Percentiles rank a stretch among this genome's conserved stretches.
Evolutionary conservation across 1,140 invertebrate genomes (phyloP).

Genomic region (Drosophila nebulosa): DNA sequence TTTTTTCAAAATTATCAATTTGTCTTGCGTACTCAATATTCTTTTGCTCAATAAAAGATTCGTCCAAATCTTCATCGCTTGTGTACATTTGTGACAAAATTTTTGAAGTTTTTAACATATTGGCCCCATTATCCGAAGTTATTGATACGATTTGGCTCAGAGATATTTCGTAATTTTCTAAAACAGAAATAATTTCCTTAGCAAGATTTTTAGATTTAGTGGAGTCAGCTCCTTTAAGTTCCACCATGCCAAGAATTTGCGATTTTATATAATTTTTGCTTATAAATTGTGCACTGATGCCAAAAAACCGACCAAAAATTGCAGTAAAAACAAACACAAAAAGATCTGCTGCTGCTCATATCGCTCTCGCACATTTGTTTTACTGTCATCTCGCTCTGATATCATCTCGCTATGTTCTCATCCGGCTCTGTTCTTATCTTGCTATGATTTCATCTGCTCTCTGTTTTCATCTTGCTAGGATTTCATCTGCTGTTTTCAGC

Average conservation of each 20-base stretch:
- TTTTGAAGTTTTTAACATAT: not conserved
- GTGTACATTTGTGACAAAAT: constrained; percentile 3
- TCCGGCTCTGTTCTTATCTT: too few relatives aligned
- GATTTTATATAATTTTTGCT: constrained; percentile 26
- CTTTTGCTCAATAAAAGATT: too few relatives aligned
- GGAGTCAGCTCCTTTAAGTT: constrained; percentile 18
- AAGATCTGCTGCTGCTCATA: not conserved
- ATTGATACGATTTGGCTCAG: constrained; percentile 3
- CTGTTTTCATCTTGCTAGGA: too few relatives aligned
- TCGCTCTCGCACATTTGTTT: not conserved
- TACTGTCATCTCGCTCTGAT: not conserved
- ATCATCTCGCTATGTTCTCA: not conserved
- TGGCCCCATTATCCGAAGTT: not conserved
- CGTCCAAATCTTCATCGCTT: too few relatives aligned
- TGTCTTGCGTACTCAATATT: too few relatives aligned
- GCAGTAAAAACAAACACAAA: too few relatives aligned
- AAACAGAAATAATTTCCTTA: constrained; percentile 3
- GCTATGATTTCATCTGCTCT: too few relatives aligned
- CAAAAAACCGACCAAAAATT: not conserved
- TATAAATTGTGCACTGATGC: constrained; percentile 23
- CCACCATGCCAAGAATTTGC: constrained; percentile 24
- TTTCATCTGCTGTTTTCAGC: too few relatives aligned
- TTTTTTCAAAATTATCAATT: too few relatives aligned
- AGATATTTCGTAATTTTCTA: not conserved
- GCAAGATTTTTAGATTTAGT: constrained; percentile 11